phyloP scores from a whole-genome alignment of 2,888 invertebrate genomes.

The Stratiomys singularior region DNA sequence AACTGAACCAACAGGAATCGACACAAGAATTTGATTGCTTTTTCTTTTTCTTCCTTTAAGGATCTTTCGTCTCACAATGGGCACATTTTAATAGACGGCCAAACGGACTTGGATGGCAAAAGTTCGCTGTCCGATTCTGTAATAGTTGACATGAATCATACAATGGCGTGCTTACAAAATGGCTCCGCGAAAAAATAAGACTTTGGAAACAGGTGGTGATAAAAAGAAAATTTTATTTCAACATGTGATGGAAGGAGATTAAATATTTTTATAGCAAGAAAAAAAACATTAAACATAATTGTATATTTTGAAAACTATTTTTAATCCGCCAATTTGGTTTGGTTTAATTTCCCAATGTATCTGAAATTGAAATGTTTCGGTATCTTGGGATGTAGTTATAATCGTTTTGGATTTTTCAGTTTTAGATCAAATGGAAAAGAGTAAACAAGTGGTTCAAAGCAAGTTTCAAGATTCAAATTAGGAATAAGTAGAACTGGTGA shows the following conservation, averaged over 20 bases:
- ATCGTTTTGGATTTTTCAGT: background rate
- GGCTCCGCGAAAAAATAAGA: conserved; percentile 51
- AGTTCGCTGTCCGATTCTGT: conserved; percentile 69
- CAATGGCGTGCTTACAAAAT: conserved; percentile 53
- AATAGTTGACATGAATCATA: conserved; percentile 69
- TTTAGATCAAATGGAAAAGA: background rate
- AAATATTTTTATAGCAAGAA: conserved; percentile 30
- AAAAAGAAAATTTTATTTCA: conserved; percentile 1
- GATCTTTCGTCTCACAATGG: conserved; percentile 66
- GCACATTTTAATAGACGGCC: conserved; percentile 66
- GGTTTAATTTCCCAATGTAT: background rate
- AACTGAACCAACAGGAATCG: too few relatives aligned
- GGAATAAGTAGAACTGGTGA: conserved; percentile 24
- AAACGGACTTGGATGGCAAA: conserved; percentile 68
- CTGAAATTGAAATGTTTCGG: background rate
- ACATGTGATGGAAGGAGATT: conserved; percentile 39
- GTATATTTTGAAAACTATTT: conserved; percentile 13
- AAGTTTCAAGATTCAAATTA: conserved; percentile 29
- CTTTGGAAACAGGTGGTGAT: conserved; percentile 16
- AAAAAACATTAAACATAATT: too few relatives aligned
- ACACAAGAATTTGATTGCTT: background rate
- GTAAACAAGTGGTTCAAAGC: background rate
- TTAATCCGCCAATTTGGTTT: conserved; percentile 5
- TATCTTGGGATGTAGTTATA: background rate
- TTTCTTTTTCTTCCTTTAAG: conserved; percentile 30